A percentile compares a stretch with the other conserved stretches of the same genome.
Evolutionary conservation across 2,888 invertebrate species (phyloP).

Genomic region (Pardosa pseudoannulata): DNA sequence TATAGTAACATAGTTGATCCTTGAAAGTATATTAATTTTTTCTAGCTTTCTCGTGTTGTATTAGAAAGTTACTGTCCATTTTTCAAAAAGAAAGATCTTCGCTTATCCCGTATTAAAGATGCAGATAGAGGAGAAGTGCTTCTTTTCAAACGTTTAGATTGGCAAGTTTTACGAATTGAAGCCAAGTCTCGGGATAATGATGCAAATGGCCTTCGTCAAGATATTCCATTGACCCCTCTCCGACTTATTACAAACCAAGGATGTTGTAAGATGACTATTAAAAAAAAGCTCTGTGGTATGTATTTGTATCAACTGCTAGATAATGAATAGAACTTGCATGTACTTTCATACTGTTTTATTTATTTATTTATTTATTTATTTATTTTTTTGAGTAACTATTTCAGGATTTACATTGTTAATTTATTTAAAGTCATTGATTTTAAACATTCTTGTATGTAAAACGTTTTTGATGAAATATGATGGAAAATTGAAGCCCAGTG

Average conservation of each 20-base stretch:
- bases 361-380: not conserved
- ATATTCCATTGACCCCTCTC: constrained; percentile 87
- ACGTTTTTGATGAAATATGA: too few species aligned
- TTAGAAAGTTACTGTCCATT: constrained; percentile 96
- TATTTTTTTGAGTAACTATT: not conserved
- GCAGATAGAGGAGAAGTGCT: constrained; percentile 91
- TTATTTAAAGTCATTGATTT: too few species aligned
- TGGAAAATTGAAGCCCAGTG: too few species aligned
- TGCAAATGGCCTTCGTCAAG: constrained; percentile 81
- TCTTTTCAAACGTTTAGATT: constrained; percentile 96
- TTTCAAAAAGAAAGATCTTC: constrained; percentile 91
- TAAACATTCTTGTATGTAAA: too few species aligned
- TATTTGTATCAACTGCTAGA: not conserved
- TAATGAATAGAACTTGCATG: not conserved
- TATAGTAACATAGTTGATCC: too few species aligned
- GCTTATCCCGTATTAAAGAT: constrained; percentile 94
- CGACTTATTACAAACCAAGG: constrained; percentile 95
- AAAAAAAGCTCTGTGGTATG: constrained; percentile 87
- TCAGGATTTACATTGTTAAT: too few species aligned
- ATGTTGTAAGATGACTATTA: constrained; percentile 94
- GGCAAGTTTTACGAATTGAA: constrained; percentile 97
- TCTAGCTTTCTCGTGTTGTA: constrained; percentile 91
- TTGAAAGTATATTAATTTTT: not conserved
- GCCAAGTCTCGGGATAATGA: constrained; percentile 79
- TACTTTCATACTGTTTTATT: not conserved